Conservation (phyloP, 2,888 invertebrate species). For the Dynastes hyllus region DNA sequence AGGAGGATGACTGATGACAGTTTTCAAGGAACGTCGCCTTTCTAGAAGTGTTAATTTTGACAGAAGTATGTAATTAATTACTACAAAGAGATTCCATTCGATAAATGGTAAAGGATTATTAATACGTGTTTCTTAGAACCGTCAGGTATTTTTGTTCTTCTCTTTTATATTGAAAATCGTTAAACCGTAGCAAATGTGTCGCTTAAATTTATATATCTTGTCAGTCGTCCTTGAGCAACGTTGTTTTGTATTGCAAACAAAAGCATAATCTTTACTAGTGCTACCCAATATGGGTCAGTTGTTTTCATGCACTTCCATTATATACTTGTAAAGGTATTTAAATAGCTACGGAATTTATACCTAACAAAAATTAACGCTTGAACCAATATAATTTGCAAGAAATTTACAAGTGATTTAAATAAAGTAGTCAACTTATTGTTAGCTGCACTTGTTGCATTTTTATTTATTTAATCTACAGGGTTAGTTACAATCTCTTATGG, state of each 20-base stretch:
- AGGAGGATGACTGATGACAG: constrained; percentile 39
- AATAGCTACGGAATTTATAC: too few relatives aligned
- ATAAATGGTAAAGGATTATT: constrained; percentile 8
- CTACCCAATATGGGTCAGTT: not conserved
- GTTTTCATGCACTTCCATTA: too few relatives aligned
- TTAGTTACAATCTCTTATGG: too few relatives aligned
- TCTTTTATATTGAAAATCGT: not conserved
- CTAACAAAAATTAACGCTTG: too few relatives aligned
- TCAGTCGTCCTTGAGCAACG: not conserved
- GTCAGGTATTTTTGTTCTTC: constrained; percentile 1
- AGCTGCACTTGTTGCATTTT: too few relatives aligned
- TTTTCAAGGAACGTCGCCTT: constrained; percentile 19
- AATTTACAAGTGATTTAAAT: too few relatives aligned
- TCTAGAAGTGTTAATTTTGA: constrained; percentile 41
- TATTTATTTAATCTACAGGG: too few relatives aligned
- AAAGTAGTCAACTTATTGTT: too few relatives aligned
- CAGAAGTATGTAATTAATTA: constrained; percentile 35
- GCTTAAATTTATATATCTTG: not conserved
- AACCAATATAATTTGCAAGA: too few relatives aligned
- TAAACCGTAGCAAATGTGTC: not conserved
- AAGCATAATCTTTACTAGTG: not conserved
- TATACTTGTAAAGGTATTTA: too few relatives aligned
- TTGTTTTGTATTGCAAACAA: not conserved
- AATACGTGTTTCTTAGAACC: constrained; percentile 1
- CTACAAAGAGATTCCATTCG: constrained; percentile 4